These are phyloP conservation scores for Microplitis deprimator DNA, from an alignment of 2,888 invertebrate species.

Conservation along the genomic window DNA sequence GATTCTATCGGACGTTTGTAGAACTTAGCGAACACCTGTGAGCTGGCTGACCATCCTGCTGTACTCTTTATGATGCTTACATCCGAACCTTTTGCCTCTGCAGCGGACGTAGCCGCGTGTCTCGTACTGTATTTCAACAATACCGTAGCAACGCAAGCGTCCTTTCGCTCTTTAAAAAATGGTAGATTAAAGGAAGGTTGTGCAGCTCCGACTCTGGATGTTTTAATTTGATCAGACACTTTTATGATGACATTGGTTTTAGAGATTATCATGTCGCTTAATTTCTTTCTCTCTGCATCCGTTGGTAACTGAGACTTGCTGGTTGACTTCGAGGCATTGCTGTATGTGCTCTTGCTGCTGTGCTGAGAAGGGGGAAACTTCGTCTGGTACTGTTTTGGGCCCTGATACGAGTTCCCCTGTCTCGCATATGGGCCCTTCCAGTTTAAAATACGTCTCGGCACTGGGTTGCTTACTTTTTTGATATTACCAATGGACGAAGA, in stretches of 20 bases:
- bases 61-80: constrained; percentile 35
- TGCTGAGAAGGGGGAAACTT: neutral
- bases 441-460: constrained; percentile 36
- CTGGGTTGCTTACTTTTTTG: constrained; percentile 15
- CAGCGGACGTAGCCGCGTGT: constrained; percentile 42
- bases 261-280: constrained; percentile 18
- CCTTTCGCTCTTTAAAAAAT: neutral
- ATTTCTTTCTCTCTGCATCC: constrained; percentile 2
- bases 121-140: constrained; percentile 42
- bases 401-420: constrained; percentile 41
- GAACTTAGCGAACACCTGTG: constrained; percentile 33
- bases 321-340: constrained; percentile 12
- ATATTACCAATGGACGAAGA: constrained; percentile 5
- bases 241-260: neutral
- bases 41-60: constrained; percentile 38
- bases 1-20: constrained; percentile 36
- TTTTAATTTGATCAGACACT: neutral
- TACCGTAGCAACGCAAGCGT: neutral
- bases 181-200: neutral
- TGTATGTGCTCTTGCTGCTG: constrained; percentile 15
- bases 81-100: constrained; percentile 28
- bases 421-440: constrained; percentile 38
- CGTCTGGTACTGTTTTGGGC: constrained; percentile 21
- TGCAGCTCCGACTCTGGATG: neutral
- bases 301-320: constrained; percentile 1